These are phyloP conservation scores for Aphelenchoides besseyi DNA, from an alignment of 1,140 invertebrate species.

Conservation along the genomic window DNA sequence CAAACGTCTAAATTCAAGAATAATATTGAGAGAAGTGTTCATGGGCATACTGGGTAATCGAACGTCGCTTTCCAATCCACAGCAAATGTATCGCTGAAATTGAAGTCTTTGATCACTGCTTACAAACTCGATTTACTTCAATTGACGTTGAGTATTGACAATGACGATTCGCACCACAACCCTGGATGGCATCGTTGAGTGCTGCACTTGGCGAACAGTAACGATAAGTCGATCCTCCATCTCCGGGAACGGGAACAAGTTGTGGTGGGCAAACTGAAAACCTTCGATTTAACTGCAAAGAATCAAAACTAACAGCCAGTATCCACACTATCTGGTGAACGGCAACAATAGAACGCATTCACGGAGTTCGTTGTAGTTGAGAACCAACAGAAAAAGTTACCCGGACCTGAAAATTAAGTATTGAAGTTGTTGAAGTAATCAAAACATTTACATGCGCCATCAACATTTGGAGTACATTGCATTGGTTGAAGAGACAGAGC, in stretches of 20 bases:
- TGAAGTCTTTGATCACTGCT: not conserved
- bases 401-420: too few relatives aligned
- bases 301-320: constrained; percentile 51
- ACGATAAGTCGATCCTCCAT: constrained; percentile 56
- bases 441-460: constrained; percentile 61
- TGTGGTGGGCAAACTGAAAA: constrained; percentile 57
- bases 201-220: constrained; percentile 61
- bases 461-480: constrained; percentile 62
- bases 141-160: constrained; percentile 60
- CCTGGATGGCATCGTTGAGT: constrained; percentile 60
- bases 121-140: constrained; percentile 27
- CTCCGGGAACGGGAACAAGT: constrained; percentile 58
- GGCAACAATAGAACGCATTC: constrained; percentile 62
- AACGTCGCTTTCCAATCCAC: constrained; percentile 59
- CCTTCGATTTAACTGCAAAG: not conserved
- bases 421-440: too few relatives aligned
- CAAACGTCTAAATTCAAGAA: constrained; percentile 49
- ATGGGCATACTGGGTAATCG: constrained; percentile 49
- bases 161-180: constrained; percentile 59
- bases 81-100: constrained; percentile 56
- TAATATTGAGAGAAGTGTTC: constrained; percentile 11
- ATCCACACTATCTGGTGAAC: constrained; percentile 59
- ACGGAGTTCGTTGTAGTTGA: constrained; percentile 61
- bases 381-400: constrained; percentile 57
- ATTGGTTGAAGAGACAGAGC: constrained; percentile 61